Base-by-base conservation (phyloP, 2,888 invertebrate species). In the Alloplasta piceator region DNA sequence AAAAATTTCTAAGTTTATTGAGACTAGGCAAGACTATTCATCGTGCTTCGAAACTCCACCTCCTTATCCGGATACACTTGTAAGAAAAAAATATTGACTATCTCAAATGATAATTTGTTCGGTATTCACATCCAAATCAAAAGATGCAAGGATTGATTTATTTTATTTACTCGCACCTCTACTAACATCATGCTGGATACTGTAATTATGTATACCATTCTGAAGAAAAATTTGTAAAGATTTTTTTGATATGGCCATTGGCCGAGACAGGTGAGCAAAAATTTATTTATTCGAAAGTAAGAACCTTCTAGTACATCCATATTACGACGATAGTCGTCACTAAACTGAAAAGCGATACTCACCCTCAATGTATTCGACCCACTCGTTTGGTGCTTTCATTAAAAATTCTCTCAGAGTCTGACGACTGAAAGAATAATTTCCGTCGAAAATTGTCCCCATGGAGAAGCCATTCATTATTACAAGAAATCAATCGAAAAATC, bases 251-350 rank as follows among this genome's bases (percentile, higher is more conserved):
- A 80, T 6, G 83, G 79, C 83, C 82, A 83, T 63, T 60, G 79
- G 10, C 83, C 83, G n/a, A 83, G 74, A 41, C 55, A 71, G 26
- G 5, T 70, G 12, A 82, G 68, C 14, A 82, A 67, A 48, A 52
- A 26, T 66, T 82, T 84, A 55, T 82, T 80, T 41, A 73, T 61
- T 46, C 68, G 68, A 66, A 61, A 83, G 46, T 78, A 78, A 48
- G 39, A 78, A 14, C 70, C 68, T 26, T 82, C 78, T 12, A 80
- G 60, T 39, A 82, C 67, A 43, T 79, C 74, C 83, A 84, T 84
- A 41, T 26, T 46, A n/a, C 10, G 39, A 12, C 16, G 38, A 67
- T 43, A 74, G 16, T n/a, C n/a, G 39, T 50, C 4, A 41, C 39
- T 68, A 6, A 14, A 75, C 72, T 78, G 63, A 68, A 10, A 10